These are phyloP conservation scores for Xanthorhoe spadicearia DNA, from an alignment of 2,888 invertebrate genomes.

Conservation along the genomic window DNA sequence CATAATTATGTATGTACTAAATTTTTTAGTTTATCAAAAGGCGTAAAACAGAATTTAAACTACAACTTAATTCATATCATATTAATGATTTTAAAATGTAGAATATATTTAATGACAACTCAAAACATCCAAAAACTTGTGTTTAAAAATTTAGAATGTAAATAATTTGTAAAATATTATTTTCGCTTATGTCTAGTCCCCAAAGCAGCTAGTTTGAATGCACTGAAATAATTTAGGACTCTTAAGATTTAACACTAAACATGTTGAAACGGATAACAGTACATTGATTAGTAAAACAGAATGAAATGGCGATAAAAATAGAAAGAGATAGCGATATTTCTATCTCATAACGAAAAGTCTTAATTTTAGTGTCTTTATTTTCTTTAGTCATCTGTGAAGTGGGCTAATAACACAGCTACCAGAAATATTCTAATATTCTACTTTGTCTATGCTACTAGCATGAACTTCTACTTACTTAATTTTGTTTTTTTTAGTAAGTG, in stretches of 20 bases:
- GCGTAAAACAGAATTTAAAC: not conserved
- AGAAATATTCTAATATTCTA: too few relatives aligned
- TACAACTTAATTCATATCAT: not conserved
- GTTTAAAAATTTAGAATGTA: not conserved
- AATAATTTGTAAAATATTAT: slow-evolving; percentile 7
- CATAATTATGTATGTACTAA: not conserved
- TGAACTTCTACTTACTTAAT: too few relatives aligned
- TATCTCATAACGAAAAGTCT: not conserved
- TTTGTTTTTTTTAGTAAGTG: too few relatives aligned
- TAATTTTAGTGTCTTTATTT: too few relatives aligned
- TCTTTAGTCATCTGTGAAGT: too few relatives aligned
- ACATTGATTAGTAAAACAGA: not conserved
- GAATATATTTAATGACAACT: not conserved
- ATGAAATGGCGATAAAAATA: not conserved
- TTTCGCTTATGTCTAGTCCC: slow-evolving; percentile 67
- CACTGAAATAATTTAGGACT: slow-evolving; percentile 25
- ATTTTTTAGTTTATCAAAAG: not conserved
- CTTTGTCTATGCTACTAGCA: too few relatives aligned
- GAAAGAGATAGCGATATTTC: not conserved
- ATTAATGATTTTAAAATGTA: not conserved
- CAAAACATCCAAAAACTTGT: not conserved
- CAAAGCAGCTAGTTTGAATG: slow-evolving; percentile 49
- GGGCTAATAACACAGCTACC: too few relatives aligned
- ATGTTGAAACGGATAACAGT: not conserved
- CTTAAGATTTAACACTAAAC: not conserved